Evolutionary conservation across 2,113 vertebrate species (phyloP).

Genomic region (Plecotus auritus): DNA sequence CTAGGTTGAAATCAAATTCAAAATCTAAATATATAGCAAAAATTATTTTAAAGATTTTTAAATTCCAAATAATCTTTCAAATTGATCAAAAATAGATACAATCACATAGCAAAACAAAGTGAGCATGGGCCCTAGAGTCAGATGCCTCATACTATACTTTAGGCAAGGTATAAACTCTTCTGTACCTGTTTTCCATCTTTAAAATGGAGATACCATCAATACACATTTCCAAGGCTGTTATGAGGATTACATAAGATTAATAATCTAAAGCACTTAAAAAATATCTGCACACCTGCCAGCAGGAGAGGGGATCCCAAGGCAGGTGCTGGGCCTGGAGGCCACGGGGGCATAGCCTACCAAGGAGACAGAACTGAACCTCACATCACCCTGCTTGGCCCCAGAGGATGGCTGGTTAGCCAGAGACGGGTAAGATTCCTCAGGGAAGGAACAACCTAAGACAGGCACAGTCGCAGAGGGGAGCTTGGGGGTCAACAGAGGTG

Average conservation of each 20-base stretch:
- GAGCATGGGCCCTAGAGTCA: not conserved
- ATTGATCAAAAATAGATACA: not conserved
- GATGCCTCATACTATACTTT: not conserved
- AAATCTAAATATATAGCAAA: not conserved
- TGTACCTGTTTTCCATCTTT: not conserved
- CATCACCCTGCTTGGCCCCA: too few species aligned
- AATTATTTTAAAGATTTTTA: not conserved
- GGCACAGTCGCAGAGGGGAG: too few species aligned
- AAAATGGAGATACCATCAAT: not conserved
- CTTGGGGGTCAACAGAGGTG: too few species aligned
- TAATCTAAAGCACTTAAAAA: not conserved
- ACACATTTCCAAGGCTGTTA: not conserved
- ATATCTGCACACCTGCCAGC: too few species aligned
- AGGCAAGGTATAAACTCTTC: not conserved
- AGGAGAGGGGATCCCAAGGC: too few species aligned
- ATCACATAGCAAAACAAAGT: not conserved
- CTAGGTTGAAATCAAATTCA: not conserved
- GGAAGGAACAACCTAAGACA: too few species aligned
- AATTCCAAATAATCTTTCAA: not conserved
- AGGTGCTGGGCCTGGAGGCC: too few species aligned
- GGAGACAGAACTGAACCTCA: too few species aligned
- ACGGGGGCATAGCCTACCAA: too few species aligned
- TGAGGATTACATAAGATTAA: not conserved
- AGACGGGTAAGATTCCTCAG: too few species aligned
- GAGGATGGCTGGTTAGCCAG: too few species aligned